Percentiles rank a stretch among this genome's conserved stretches.
Conservation (phyloP, 2,113 vertebrate species). For the Bufo gargarizans region DNA sequence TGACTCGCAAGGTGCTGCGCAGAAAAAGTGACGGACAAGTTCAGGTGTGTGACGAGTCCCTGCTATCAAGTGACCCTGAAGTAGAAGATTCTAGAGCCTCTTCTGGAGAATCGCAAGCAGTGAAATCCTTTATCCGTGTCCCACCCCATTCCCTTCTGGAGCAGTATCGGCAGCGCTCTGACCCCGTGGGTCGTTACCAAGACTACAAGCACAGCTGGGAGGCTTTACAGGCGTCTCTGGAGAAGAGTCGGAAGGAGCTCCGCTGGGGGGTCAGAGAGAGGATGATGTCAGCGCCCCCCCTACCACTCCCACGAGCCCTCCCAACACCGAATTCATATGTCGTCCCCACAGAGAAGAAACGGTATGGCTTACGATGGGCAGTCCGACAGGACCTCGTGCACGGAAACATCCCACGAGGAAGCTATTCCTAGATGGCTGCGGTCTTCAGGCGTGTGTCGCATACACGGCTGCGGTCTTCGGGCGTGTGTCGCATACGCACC, state of each 20-base stretch:
- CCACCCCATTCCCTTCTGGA: constrained; percentile 60
- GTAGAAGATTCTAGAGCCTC: constrained; percentile 59
- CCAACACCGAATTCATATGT: constrained; percentile 78
- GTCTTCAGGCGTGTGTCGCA: too few species aligned
- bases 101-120: constrained; percentile 18
- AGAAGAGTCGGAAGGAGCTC: constrained; percentile 62
- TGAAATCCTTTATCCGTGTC: constrained; percentile 71
- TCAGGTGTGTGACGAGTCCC: constrained; percentile 28
- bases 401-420: constrained; percentile 71
- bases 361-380: constrained; percentile 81
- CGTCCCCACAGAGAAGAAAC: constrained; percentile 88
- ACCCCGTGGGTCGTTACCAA: constrained; percentile 69
- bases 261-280: constrained; percentile 68
- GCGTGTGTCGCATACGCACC: too few species aligned
- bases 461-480: too few species aligned
- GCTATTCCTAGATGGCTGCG: constrained; percentile 8
- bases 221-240: constrained; percentile 65
- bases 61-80: constrained; percentile 44
- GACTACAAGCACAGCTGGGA: constrained; percentile 73
- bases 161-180: constrained; percentile 64
- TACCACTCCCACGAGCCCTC: constrained; percentile 64
- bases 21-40: constrained; percentile 16
- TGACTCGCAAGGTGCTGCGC: constrained; percentile 46
- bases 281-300: constrained; percentile 64
- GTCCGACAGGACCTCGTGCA: constrained; percentile 83